Evolutionary conservation across 2,797 vertebrate genomes (phyloP), one percentile per base, ranked within the genome.

Genomic region (Pygocentrus nattereri): DNA sequence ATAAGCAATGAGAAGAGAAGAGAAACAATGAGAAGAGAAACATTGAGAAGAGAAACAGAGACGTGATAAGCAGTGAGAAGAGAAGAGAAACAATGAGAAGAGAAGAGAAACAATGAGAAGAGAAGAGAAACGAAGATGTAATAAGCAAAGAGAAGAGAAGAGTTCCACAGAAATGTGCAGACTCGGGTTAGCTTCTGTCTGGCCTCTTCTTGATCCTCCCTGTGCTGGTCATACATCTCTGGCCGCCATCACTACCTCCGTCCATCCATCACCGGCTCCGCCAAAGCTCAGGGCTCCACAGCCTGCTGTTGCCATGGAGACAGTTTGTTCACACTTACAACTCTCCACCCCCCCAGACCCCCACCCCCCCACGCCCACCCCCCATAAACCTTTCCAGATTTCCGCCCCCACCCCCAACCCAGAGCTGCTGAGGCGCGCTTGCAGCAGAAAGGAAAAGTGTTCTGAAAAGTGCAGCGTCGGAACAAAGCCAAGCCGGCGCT

Each of bases 221-320:
- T 44, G 25, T 13, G 4, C 75, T 19, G 76, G 65, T 56, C 68
- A 34, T 83, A 72, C 61, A 69, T 84, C 82, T 84, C 80, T 31
- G 91, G 90, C 87, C 91, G 89, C 91, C 91, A 88, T 87, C 44
- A 25, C 44, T 70, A 92, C 92, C 90, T 88, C 89, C 85, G 88
- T 79, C 86, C 85, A 87, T 93, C 90, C 44, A 85, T 94, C 91
- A 91, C 91, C 88, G 86, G 54, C 76, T 81, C 65, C 86, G 89
- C 79, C 77, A 78, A 81, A 70, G 71, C 88, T 90, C 54, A 62
- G 85, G 86, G 87, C 90, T 89, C 87, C 85, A 89, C 90, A 88
- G 92, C 93, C 90, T 91, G 82, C 88, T 64, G 93, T 95, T 93
- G 87, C 93, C 92, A 95, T 94, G 93, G 95, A 91, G 90, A 95